Conservation (phyloP, 2,113 vertebrate genomes). For the Myiopsitta monachus region DNA sequence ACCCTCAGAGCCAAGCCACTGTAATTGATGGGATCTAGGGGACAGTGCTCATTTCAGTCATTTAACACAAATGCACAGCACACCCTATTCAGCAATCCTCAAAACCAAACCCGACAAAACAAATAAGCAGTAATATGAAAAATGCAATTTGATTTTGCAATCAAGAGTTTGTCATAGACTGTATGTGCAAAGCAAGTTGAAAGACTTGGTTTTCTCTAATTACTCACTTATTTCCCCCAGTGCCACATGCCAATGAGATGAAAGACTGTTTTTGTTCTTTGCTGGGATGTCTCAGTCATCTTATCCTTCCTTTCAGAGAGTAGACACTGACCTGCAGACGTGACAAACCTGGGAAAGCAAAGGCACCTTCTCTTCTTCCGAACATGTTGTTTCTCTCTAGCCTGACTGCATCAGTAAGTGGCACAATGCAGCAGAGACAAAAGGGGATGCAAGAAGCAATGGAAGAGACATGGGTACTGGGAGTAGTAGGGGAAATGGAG, state of each 20-base stretch:
- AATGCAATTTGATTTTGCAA: not conserved
- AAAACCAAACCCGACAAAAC: not conserved
- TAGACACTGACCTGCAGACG: not conserved
- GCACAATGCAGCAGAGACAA: not conserved
- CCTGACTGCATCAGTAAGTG: not conserved
- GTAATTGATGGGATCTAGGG: not conserved
- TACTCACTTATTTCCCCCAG: not conserved
- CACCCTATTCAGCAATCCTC: not conserved
- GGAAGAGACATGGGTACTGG: accelerated
- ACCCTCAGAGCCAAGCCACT: not conserved
- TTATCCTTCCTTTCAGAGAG: not conserved
- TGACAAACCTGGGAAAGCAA: not conserved
- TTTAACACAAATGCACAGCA: not conserved
- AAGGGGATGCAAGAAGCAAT: not conserved
- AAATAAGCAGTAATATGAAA: not conserved
- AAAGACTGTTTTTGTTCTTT: not conserved
- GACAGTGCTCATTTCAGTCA: not conserved
- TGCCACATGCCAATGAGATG: not conserved
- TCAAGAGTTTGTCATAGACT: not conserved
- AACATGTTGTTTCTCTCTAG: not conserved
- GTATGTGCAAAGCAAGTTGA: not conserved
- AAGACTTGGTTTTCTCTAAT: not conserved
- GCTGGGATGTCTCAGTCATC: not conserved
- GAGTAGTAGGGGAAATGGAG: not conserved
- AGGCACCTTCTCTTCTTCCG: not conserved